These are phyloP conservation scores for Vanessa cardui DNA, from an alignment of 2,888 invertebrate species.

Conservation along the genomic window DNA sequence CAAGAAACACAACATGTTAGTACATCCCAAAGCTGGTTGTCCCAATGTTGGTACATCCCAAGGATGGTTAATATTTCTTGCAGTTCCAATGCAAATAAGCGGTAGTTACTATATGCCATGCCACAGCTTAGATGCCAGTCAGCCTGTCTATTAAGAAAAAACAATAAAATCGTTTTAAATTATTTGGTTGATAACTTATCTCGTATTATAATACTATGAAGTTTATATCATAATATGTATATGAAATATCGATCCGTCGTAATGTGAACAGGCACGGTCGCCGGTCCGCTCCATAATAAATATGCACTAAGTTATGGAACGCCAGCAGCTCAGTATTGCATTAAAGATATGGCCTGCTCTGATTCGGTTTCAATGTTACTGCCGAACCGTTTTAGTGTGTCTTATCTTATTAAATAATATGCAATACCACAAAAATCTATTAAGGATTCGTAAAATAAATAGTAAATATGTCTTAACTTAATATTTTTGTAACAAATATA, in stretches of 20 bases:
- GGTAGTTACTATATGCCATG: too few species aligned
- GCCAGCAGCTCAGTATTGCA: constrained; percentile 53
- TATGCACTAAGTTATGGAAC: constrained; percentile 58
- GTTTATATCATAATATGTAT: neutral
- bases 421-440: constrained; percentile 17
- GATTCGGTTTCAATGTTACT: constrained; percentile 43
- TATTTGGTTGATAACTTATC: too few species aligned
- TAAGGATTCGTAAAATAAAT: neutral
- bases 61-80: too few species aligned
- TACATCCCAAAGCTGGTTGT: too few species aligned
- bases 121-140: too few species aligned
- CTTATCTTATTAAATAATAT: constrained; percentile 23
- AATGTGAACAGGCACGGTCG: constrained; percentile 23
- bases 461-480: neutral
- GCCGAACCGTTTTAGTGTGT: constrained; percentile 34
- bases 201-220: too few species aligned
- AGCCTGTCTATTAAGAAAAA: too few species aligned
- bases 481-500: too few species aligned
- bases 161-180: too few species aligned
- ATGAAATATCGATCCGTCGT: constrained; percentile 23
- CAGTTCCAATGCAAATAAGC: too few species aligned
- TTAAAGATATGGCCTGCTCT: constrained; percentile 43
- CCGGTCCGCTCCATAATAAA: constrained; percentile 55
- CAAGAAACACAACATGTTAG: too few species aligned
- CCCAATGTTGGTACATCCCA: too few species aligned